Base-by-base conservation (phyloP, 2,113 vertebrate genomes). In the Paramisgurnus dabryanus region DNA sequence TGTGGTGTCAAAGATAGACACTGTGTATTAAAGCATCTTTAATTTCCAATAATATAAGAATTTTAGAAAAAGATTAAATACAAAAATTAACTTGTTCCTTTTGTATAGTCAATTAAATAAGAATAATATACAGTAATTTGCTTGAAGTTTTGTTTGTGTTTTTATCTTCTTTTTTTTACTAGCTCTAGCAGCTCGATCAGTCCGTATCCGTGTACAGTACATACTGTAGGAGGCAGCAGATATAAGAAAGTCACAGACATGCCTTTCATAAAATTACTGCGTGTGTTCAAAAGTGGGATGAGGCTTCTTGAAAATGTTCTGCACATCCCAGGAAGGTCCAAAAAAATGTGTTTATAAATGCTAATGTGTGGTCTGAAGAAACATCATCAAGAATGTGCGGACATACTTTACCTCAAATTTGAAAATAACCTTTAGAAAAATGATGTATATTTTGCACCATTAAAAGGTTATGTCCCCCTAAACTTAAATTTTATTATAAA, bases 21-120 rank as follows among this genome's bases (percentile, higher is more conserved):
- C 2, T 45, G 7, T 15, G 7, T 60, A 69, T 27, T 50, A 53
- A 18, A 69, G 71, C 41, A 74, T 40, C 10, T 74, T 74, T 74
- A 74, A 61, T 74, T 55, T 45, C 55, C 39, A 60, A 27, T 43
- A 73, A 60, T 7, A 22, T 18, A 58, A 12, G 34, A 18, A 7
- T 72, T 18, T 72, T 60, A 60, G 39, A 60, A 45, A 72, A 58
- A n/a, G 5, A 7, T 57, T 7, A 58, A 43, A 73, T 2, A 73
- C 6, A 13, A 60, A 5, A 22, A 22, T 18, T 40, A 57, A 7
- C 49, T 34, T 70, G 17, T 12, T 22, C 50, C 39, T 58, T 58
- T 2, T 41, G 8, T n/a, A 17, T 27, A 13, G 3, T 22, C 11
- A 49, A 27, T 22, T 69, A 27, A 70, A 71, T 57, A 5, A n/a